Conservation (phyloP, 2,888 invertebrate species). For the Cephus spinipes region DNA sequence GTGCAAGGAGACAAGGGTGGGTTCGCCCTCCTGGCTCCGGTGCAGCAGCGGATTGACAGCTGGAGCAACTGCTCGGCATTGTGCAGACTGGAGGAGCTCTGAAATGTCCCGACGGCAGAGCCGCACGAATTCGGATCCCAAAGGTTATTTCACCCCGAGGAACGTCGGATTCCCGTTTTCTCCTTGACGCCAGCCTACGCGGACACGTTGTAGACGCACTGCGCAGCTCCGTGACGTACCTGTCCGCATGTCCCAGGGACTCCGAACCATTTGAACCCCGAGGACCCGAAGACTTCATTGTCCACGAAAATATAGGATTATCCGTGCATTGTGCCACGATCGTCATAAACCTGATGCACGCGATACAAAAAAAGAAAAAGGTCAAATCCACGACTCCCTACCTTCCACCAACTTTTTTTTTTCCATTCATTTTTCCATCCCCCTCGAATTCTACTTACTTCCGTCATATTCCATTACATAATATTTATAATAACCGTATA, state of each 20-base stretch:
- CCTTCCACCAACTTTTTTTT: neutral
- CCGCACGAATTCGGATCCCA: neutral
- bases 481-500: neutral
- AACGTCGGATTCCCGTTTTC: neutral
- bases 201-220: too few relatives aligned
- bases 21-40: neutral
- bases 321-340: slow-evolving; percentile 42
- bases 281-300: neutral
- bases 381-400: neutral
- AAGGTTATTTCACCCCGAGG: neutral
- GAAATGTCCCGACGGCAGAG: neutral
- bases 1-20: neutral
- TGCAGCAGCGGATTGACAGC: slow-evolving; percentile 4
- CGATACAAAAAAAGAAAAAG: neutral
- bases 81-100: neutral
- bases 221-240: neutral
- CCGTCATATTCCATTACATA: neutral
- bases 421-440: neutral
- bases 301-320: slow-evolving; percentile 40
- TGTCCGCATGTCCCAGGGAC: neutral
- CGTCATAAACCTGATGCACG: neutral
- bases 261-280: neutral
- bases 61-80: slow-evolving; percentile 2
- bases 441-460: neutral
- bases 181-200: neutral